Evolutionary conservation across 1,140 invertebrate genomes (phyloP).

Genomic region (Eumeta japonica): DNA sequence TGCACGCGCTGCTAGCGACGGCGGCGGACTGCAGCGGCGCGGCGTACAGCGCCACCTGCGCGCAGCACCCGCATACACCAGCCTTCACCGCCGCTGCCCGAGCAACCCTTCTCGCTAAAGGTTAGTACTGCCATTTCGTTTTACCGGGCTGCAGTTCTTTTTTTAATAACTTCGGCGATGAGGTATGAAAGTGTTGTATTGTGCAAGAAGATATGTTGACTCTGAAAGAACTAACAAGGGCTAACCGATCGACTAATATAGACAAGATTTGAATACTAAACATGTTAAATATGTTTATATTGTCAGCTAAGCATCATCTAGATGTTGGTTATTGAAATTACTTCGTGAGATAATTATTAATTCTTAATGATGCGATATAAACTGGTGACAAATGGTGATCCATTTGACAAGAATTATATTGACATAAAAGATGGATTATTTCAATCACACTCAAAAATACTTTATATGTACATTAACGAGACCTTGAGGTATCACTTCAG

Average conservation of each 20-base stretch:
- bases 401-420: too few species aligned
- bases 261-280: neutral
- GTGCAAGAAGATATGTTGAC: neutral
- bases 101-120: constrained; percentile 34
- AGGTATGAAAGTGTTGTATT: too few species aligned
- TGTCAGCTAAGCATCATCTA: too few species aligned
- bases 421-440: too few species aligned
- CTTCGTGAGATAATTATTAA: too few species aligned
- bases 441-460: too few species aligned
- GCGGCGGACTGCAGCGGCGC: constrained; percentile 64
- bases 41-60: constrained; percentile 65
- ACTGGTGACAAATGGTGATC: too few species aligned
- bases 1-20: constrained; percentile 65
- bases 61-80: constrained; percentile 60
- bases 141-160: neutral
- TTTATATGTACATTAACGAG: too few species aligned
- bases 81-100: constrained; percentile 61
- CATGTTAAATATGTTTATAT: constrained; percentile 6
- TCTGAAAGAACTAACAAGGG: neutral
- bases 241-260: neutral
- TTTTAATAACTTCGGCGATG: neutral
- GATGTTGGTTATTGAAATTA: too few species aligned
- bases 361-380: too few species aligned
- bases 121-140: constrained; percentile 13
- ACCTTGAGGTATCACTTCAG: too few species aligned